Base-by-base conservation (phyloP, 2,888 invertebrate species). In the Nomada hirtipes region DNA sequence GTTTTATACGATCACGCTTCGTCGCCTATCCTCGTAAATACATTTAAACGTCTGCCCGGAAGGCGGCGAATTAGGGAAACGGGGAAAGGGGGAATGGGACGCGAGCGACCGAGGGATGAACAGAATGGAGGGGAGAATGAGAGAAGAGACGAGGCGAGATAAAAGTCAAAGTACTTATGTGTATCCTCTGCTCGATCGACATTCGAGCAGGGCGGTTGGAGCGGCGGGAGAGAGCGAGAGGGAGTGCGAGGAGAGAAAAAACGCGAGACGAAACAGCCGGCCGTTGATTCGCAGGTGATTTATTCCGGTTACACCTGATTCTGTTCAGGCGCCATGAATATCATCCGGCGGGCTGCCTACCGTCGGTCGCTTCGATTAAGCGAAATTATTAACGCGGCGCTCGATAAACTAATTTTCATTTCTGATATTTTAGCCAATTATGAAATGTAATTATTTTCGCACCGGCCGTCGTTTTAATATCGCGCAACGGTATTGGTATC, bases 381-480 rank as follows among this genome's bases (percentile, higher is more conserved):
- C 89, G 90, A 91, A 92, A 92, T 91, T 91, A 92, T 92, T 91
- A 89, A 89, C 88, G 89, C 88, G 86, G 78, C 88, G 88, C 87
- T 87, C 90, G 88, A 90, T 90, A 90, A 91, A 91, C 90, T 91
- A 91, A 91, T 91, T 91, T 91, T 90, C 90, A 89, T 91, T 90
- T 89, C 91, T 89, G 90, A 91, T 91, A 91, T 91, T 91, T 91
- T 89, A 90, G 89, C 89, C 91, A 90, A 91, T 91, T 91, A 91
- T 91, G 90, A 90, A 91, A 90, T 90, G 91, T 91, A 91, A 91
- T 91, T 91, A 91, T 91, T 91, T 91, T 91, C 90, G 88, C 88
- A 89, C 90, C 87, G 78, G 79, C 81, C 89, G 87, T 87, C 89
- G 90, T 90, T 91, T 91, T 91, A 91, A 91, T 90, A 91, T 90